phyloP scores from a whole-genome alignment of 30 jellyfish, hydroid and myxozoan species.

The Aurelia sp. region DNA sequence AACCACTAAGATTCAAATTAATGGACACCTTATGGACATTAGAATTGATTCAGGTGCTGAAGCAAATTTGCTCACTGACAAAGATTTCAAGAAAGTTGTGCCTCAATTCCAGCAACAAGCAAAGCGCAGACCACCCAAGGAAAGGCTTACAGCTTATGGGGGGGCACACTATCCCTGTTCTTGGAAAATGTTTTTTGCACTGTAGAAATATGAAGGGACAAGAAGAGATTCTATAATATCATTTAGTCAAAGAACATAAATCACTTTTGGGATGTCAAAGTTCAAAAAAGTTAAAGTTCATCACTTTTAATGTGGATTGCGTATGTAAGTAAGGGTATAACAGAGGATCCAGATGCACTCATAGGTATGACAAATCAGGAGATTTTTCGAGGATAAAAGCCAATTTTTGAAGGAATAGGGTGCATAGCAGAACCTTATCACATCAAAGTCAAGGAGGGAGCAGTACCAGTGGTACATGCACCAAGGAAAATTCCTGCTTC shows the following conservation, averaged over 20 bases:
- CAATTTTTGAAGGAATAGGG: constrained; percentile 32
- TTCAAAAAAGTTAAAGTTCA: constrained; percentile 1
- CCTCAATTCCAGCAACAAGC: constrained; percentile 21
- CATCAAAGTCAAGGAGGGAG: background rate
- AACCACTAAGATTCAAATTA: constrained; percentile 25
- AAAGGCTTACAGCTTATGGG: constrained; percentile 8
- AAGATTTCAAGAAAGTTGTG: constrained; percentile 9
- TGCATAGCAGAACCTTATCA: constrained; percentile 29
- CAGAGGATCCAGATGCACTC: background rate
- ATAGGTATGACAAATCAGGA: constrained; percentile 23
- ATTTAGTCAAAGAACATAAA: no score
- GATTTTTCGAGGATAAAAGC: background rate
- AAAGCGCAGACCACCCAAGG: constrained; percentile 21
- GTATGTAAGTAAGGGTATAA: background rate
- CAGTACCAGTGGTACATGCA: constrained; percentile 7
- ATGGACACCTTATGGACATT: constrained; percentile 14
- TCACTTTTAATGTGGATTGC: background rate
- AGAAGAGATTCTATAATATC: no score
- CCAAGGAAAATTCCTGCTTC: background rate
- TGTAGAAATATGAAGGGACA: no score
- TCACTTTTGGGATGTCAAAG: constrained; percentile 20
- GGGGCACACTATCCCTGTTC: no score
- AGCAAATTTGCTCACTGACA: constrained; percentile 13
- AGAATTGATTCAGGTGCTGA: constrained; percentile 24
- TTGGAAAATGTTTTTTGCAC: no score